phyloP scores from a whole-genome alignment of 1,140 invertebrate species.

The Branchinecta lynchi region DNA sequence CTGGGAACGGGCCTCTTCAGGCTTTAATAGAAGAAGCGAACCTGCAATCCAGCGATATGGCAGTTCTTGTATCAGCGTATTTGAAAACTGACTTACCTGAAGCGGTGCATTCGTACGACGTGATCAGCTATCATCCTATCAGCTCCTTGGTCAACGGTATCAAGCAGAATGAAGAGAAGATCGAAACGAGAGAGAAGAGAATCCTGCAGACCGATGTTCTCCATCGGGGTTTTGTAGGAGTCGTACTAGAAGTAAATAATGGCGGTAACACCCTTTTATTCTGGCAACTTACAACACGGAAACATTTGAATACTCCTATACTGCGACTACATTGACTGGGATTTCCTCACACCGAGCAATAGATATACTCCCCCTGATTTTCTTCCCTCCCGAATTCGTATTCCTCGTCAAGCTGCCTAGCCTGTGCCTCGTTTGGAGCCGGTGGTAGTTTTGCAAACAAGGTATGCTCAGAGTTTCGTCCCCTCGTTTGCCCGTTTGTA shows the following conservation, averaged over 20 bases:
- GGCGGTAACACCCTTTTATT: constrained; percentile 11
- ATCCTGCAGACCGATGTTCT: constrained; percentile 97
- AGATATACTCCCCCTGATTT: no score
- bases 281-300: not conserved
- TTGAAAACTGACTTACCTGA: constrained; percentile 38
- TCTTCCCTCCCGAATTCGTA: no score
- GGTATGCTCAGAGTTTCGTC: no score
- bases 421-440: no score
- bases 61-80: no score
- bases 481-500: no score
- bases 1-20: no score
- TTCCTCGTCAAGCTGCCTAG: no score
- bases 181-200: constrained; percentile 97
- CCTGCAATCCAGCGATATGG: no score
- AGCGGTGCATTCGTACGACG: constrained; percentile 92
- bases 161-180: constrained; percentile 91
- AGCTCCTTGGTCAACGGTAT: constrained; percentile 72
- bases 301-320: constrained; percentile 15
- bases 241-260: constrained; percentile 58
- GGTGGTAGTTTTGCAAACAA: no score
- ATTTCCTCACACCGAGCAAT: no score
- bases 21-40: no score
- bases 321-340: not conserved
- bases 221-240: constrained; percentile 98
- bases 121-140: constrained; percentile 90